Evolutionary conservation across 2,888 invertebrate genomes (phyloP).

Genomic region (Epinotia demarniana): DNA sequence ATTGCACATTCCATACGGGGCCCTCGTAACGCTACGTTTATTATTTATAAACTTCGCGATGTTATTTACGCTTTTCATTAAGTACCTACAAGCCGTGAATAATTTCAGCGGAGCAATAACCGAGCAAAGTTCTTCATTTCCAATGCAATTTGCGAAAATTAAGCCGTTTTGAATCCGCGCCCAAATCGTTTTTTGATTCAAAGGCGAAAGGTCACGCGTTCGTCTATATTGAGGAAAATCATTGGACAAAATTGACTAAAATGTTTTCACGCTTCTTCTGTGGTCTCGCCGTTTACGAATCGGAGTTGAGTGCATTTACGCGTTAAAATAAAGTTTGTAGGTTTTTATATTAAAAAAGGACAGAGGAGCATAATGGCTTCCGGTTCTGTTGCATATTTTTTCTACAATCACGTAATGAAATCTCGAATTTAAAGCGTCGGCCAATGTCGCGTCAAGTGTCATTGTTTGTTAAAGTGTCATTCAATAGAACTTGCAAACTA

Average conservation of each 20-base stretch:
- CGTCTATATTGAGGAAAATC: slow-evolving; percentile 6
- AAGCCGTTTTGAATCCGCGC: slow-evolving; percentile 32
- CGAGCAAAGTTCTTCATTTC: slow-evolving; percentile 27
- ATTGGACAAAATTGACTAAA: not conserved
- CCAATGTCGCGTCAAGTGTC: too few relatives aligned
- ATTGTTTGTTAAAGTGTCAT: too few relatives aligned
- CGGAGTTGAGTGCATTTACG: not conserved
- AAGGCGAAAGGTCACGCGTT: slow-evolving; percentile 12
- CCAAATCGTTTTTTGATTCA: slow-evolving; percentile 29
- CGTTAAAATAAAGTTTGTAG: too few relatives aligned
- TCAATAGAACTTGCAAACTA: too few relatives aligned
- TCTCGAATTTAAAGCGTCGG: too few relatives aligned
- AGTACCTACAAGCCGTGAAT: slow-evolving; percentile 52
- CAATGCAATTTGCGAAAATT: slow-evolving; percentile 36
- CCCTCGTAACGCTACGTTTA: slow-evolving; percentile 52
- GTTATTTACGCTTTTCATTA: slow-evolving; percentile 65
- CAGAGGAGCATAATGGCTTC: too few relatives aligned
- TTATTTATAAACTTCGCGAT: slow-evolving; percentile 58
- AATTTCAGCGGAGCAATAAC: slow-evolving; percentile 44
- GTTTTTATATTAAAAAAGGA: too few relatives aligned
- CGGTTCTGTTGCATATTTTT: too few relatives aligned
- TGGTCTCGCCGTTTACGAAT: not conserved
- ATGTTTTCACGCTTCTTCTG: not conserved
- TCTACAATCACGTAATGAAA: too few relatives aligned
- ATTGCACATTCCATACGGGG: slow-evolving; percentile 49